These are phyloP conservation scores for Phoxinus phoxinus DNA, from an alignment of 2,113 vertebrate species.

Conservation along the genomic window DNA sequence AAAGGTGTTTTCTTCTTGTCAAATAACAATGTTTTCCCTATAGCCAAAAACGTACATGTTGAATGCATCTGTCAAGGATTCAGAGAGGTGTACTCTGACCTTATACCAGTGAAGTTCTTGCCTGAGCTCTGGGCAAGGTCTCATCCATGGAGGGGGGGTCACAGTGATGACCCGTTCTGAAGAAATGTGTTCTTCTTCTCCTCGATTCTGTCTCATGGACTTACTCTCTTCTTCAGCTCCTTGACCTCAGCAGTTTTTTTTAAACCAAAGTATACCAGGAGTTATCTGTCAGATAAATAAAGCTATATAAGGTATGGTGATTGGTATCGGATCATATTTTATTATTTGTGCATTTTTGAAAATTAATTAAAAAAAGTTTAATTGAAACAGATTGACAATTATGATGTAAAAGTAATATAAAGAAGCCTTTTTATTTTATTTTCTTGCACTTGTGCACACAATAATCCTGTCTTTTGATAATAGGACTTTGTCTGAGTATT, in stretches of 20 bases:
- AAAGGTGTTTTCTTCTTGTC: slow-evolving; percentile 8
- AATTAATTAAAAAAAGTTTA: background rate
- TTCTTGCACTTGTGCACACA: slow-evolving; percentile 16
- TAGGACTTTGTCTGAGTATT: slow-evolving; percentile 33
- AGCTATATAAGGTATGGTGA: no score
- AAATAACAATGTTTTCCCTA: slow-evolving; percentile 12
- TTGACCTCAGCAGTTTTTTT: slow-evolving; percentile 63
- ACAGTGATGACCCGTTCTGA: slow-evolving; percentile 33
- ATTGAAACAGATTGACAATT: background rate
- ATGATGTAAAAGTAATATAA: slow-evolving; percentile 16
- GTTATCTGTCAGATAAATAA: slow-evolving; percentile 69
- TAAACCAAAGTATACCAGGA: slow-evolving; percentile 52
- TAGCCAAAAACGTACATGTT: background rate
- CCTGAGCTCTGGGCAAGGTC: slow-evolving; percentile 23
- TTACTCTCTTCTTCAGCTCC: background rate
- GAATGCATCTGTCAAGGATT: slow-evolving; percentile 7
- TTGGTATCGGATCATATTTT: slow-evolving; percentile 40
- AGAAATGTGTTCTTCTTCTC: slow-evolving; percentile 2
- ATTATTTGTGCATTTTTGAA: slow-evolving; percentile 29
- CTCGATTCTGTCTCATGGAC: background rate
- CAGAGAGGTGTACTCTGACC: background rate
- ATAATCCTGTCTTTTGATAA: slow-evolving; percentile 51
- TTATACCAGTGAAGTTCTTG: background rate
- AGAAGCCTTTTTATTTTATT: slow-evolving; percentile 16
- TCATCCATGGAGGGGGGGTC: slow-evolving; percentile 17